Percentiles rank a stretch among this genome's conserved stretches.
Conservation (phyloP, 2,797 vertebrate species). For the Scyliorhinus canicula region DNA sequence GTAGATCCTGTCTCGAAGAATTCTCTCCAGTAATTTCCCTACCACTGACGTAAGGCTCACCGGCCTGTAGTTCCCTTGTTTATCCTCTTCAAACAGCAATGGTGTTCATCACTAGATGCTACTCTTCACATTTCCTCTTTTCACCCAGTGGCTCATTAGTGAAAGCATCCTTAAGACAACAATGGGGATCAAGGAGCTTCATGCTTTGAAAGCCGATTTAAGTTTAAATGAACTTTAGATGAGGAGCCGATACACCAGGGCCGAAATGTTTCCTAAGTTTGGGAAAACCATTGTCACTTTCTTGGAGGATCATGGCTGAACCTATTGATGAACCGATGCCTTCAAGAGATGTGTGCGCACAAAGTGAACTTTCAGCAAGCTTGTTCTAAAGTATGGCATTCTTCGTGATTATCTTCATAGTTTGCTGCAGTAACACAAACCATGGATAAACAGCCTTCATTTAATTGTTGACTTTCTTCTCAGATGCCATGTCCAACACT, state of each 20-base stretch:
- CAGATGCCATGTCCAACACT: neutral
- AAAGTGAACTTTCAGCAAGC: neutral
- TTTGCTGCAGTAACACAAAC: neutral
- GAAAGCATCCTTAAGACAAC: neutral
- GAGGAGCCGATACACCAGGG: neutral
- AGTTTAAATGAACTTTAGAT: neutral
- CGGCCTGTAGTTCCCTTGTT: no score
- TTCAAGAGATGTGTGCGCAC: neutral
- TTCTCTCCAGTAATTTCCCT: no score
- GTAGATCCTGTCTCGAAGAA: no score
- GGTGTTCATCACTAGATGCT: neutral
- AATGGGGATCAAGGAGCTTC: neutral
- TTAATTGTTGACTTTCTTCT: neutral
- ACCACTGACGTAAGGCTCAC: no score
- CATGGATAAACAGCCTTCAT: neutral
- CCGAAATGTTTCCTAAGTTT: neutral
- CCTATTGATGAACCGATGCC: no score
- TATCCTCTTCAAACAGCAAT: neutral
- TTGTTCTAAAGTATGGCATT: neutral
- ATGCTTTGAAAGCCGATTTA: neutral
- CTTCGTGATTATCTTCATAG: neutral
- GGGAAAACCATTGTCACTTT: neutral
- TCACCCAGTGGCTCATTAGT: neutral
- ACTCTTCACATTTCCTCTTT: neutral
- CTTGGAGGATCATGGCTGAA: neutral